A percentile compares a stretch with the other conserved stretches of the same genome.
Evolutionary conservation across 2,888 invertebrate species (phyloP).

Genomic region (Ophioninae sp.): DNA sequence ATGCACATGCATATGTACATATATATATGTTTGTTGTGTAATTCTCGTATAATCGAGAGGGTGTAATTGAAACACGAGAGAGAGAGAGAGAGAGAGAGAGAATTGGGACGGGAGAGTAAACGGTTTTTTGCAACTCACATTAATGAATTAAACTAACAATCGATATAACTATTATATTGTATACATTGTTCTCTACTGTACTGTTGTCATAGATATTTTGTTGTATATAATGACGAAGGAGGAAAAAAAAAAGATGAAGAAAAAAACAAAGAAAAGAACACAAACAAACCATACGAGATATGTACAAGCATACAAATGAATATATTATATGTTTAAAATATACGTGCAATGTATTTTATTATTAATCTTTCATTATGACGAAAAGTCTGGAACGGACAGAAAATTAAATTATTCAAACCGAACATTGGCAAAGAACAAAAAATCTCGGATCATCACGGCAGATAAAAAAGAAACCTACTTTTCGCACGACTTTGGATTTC

Average conservation of each 20-base stretch:
- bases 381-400: not conserved
- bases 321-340: constrained; percentile 81
- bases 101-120: constrained; percentile 67
- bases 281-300: constrained; percentile 67
- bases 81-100: not conserved
- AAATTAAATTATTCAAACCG: not conserved
- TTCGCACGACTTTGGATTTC: not conserved
- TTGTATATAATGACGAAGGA: constrained; percentile 73
- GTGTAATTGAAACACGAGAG: constrained; percentile 27
- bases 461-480: not conserved
- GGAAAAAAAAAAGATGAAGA: constrained; percentile 63
- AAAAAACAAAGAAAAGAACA: constrained; percentile 63
- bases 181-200: constrained; percentile 77
- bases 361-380: not conserved
- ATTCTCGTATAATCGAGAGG: constrained; percentile 45
- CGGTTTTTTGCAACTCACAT: constrained; percentile 73
- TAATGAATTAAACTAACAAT: constrained; percentile 72
- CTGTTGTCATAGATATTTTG: constrained; percentile 80
- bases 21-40: constrained; percentile 71
- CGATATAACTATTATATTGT: constrained; percentile 75
- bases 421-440: not conserved
- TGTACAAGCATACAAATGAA: constrained; percentile 79
- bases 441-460: not conserved
- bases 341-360: constrained; percentile 37
- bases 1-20: constrained; percentile 59